Evolutionary conservation across 2,797 vertebrate genomes (phyloP), one percentile per base, ranked within the genome.

Genomic region (Poeciliopsis paucimaculata): DNA sequence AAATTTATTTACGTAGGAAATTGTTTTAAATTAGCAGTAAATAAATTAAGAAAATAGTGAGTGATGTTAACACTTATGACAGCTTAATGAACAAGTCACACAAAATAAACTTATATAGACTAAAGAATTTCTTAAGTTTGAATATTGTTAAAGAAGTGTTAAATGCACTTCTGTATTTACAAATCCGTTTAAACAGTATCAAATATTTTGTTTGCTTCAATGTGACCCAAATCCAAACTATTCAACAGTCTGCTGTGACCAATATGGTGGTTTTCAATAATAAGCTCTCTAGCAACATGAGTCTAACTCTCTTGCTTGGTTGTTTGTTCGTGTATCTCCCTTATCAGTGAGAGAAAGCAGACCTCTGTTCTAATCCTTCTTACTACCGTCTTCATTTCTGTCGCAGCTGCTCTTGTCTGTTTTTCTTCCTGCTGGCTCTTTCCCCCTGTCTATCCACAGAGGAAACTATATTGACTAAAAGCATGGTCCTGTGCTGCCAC

Each of bases 371-470:
- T 93, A 94, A 96, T 95, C 94, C 87, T 85, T 88, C 89, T 49
- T 84, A 87, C 91, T 86, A 89, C 91, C 86, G 82, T 93, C 90
- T 94, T 84, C 93, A 93, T 96, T 96, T 94, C 91, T 85, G 79
- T 89, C 26, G 75, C 92, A 92, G 95, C 95, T 98, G 97, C 91
- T 91, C 88, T 94, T 93, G 95, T 97, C 96, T 43, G 66, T 72
- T 82, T 97, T 95, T 87, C 64, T 77, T 87, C 79, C 79, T 36
- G 72, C 88, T 85, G 86, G 87, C 85, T 16, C 80, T 80, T 45
- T 28, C 72, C 76, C 71, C 62, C 80, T 39, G 55, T 53, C 78
- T 72, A 77, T 57, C 41, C n/a, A 79, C 74, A 71, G 46, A 83
- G 8, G 49, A 34, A 77, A 74, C 70, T 72, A 84, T 72, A 81